Base-by-base conservation (phyloP, 2,113 vertebrate genomes). In the Stigmatopora argus region DNA sequence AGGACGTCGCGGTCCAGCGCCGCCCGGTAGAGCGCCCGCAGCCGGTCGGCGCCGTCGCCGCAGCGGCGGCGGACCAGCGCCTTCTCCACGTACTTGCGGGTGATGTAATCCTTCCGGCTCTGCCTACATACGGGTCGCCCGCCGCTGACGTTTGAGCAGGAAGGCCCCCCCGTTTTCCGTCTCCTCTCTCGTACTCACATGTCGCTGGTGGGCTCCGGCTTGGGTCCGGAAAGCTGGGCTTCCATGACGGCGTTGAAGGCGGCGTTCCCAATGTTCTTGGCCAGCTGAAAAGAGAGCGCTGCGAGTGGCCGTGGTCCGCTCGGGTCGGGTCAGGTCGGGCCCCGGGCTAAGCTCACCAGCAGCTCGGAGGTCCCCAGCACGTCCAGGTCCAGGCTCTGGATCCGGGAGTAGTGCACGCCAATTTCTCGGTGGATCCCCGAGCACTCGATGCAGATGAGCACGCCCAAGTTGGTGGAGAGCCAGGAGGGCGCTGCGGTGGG, bases 201-300 rank as follows among this genome's bases (percentile, higher is more conserved):
- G 90, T 98, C 96, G 0, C 96, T 98, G 78, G 83, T 87, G 0
- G 94, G 92, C 66, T 78, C 88, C 5, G 97, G 97, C 73, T 98
- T 99, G 77, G 91, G 74, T 0, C 85, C 70, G 52, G 92, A 90
- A 60, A 97, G 87, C 38, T 92, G 93, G 13, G 90, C 92, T 89
- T 99, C 97, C 96, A 98, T 96, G 65, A 99, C 93, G 67, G 98
- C 94, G 68, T 99, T 99, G 83, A 98, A 98, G 60, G 89, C 92
- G n/a, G 93, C 91, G 56, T 99, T 99, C 70, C 97, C 97, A 46
- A 99, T 93, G 64, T 98, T 98, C 88, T 97, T 97, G 23, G 94
- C 97, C 83, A 99, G 91, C 97, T 99, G 4, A 65, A 67, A 73
- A 21, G 55, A 34, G 58, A 69, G 48, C 19, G 1, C 4, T 7